phyloP scores from a whole-genome alignment of 2,888 invertebrate genomes.

The Eilema depressum region DNA sequence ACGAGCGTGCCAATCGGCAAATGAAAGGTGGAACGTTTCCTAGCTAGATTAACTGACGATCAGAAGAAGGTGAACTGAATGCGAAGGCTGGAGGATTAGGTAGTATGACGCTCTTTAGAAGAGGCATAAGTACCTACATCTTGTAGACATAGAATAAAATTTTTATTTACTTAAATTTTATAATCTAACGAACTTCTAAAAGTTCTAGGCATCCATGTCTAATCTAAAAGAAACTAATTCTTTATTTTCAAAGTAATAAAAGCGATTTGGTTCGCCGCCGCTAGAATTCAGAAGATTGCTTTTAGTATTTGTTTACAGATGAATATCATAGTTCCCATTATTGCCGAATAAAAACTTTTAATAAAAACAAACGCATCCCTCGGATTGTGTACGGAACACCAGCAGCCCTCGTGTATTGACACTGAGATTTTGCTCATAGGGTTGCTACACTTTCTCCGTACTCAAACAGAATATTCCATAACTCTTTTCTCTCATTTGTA shows the following conservation, averaged over 20 bases:
- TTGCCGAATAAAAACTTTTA: slow-evolving; percentile 77
- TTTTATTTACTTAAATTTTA: not conserved
- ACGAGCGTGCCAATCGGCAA: not conserved
- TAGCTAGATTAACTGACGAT: not conserved
- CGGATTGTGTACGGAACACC: slow-evolving; percentile 54
- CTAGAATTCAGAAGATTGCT: slow-evolving; percentile 6
- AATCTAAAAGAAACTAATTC: not conserved
- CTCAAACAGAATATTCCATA: not conserved
- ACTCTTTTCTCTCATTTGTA: not conserved
- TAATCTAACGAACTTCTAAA: not conserved
- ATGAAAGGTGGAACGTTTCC: not conserved
- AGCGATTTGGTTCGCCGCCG: not conserved
- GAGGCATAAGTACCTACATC: not conserved
- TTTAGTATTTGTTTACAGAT: slow-evolving; percentile 31
- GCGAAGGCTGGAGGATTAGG: too few relatives aligned
- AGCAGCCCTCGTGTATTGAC: slow-evolving; percentile 74
- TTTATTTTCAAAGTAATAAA: not conserved
- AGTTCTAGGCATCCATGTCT: not conserved
- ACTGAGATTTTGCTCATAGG: slow-evolving; percentile 71
- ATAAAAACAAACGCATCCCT: slow-evolving; percentile 81
- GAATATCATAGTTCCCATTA: slow-evolving; percentile 54
- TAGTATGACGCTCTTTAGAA: too few relatives aligned
- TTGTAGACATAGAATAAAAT: not conserved
- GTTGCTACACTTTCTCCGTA: slow-evolving; percentile 52
- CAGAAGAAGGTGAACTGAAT: not conserved